Base-by-base conservation (phyloP, 1,140 invertebrate genomes). In the Cherax quadricarinatus region DNA sequence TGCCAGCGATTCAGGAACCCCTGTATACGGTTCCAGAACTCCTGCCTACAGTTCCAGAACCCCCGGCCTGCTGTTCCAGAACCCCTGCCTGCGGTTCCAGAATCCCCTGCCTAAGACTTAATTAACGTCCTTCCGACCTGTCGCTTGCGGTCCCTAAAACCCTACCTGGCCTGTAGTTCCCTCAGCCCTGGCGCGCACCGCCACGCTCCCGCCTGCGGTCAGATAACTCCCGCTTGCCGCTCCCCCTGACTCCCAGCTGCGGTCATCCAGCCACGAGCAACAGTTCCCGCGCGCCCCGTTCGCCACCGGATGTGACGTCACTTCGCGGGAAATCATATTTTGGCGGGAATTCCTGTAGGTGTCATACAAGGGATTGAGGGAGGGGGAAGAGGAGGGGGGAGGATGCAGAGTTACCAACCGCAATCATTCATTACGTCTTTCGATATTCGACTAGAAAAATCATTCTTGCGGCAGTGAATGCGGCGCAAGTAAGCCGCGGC, bases 281-380 rank as follows among this genome's bases (percentile, higher is more conserved):
- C 80, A 62, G 48, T 88, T 88, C 86, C 86, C 78, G 87, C 83
- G 60, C 9, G 1, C 14, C 83, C 41, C 57, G 24, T 14, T n/a
- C n/a, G 62, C 62, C 83, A 89, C 79, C 87, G 87, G 87, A 89
- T 89, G 87, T 89, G 87, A 89, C 87, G 78, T 89, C 87, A 89
- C 87, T 89, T 82, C 49, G 87, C 87, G 87, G 87, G 87, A 89
- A 89, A 89, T 89, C 87, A 89, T 89, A 89, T 89, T 89, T 89
- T 89, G 87, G 87, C 87, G 79, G 87, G 87, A 82, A 89, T 82
- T 89, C 87, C 87, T 89, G 79, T 81, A 82, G 79, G 79, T 89
- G 87, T 89, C 87, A 89, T 41, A 41, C 30, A 41, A 41, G 30
- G 30, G 30, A 41, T 41, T 41, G 30, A 2, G 30, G 53, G n/a